These are phyloP conservation scores for Calidris pygmaea DNA, from an alignment of 2,113 vertebrate species.

Conservation along the genomic window DNA sequence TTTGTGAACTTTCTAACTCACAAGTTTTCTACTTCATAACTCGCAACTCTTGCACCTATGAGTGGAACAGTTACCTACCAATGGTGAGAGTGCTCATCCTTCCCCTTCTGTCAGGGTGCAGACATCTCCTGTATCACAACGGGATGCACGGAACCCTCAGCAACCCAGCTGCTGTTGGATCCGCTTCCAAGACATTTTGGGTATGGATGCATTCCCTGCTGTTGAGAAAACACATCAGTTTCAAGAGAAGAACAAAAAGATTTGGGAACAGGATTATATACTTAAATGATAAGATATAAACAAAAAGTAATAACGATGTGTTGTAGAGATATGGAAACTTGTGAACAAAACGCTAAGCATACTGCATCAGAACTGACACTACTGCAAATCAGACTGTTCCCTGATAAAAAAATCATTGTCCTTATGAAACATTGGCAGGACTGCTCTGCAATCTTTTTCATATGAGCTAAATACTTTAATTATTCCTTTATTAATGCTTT, in stretches of 20 bases:
- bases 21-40: neutral
- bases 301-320: neutral
- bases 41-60: neutral
- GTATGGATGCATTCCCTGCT: neutral
- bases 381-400: neutral
- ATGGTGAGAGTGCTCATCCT: neutral
- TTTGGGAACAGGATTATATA: neutral
- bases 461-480: neutral
- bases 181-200: neutral
- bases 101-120: rapidly evolving
- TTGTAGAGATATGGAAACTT: neutral
- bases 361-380: neutral
- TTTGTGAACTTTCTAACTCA: neutral
- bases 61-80: neutral
- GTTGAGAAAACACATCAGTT: neutral
- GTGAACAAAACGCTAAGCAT: neutral
- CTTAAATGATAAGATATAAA: neutral
- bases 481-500: neutral
- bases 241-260: neutral
- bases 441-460: neutral
- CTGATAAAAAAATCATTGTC: neutral
- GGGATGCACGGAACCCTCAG: neutral
- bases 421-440: neutral
- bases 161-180: neutral
- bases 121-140: neutral